Conservation (phyloP, 1,140 invertebrate species). For the Augochlora pura region DNA sequence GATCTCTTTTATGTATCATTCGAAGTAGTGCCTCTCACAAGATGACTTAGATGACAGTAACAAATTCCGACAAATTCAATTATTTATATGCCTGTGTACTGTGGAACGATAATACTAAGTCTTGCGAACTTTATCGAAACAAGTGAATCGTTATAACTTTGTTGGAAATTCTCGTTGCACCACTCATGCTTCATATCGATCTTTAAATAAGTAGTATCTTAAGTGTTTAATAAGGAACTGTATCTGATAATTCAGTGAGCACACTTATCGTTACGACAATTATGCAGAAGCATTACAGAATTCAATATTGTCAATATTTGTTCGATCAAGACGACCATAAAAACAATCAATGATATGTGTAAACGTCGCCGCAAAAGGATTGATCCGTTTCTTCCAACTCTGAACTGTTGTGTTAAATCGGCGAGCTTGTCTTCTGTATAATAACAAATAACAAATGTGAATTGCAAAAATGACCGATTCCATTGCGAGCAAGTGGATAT, state of each 20-base stretch:
- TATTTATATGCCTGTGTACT: no score
- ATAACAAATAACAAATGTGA: background rate
- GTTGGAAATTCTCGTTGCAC: no score
- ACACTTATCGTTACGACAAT: no score
- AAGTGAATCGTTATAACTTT: no score
- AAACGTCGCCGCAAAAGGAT: conserved; percentile 23
- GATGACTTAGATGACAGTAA: background rate
- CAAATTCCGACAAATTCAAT: background rate
- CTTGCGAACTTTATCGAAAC: no score
- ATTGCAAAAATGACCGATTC: conserved; percentile 16
- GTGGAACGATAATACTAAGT: background rate
- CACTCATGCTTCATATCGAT: no score
- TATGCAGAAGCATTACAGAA: no score
- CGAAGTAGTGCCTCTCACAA: background rate
- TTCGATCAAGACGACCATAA: no score
- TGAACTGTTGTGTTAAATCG: background rate
- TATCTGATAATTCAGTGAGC: no score
- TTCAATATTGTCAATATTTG: no score
- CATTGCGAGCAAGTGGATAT: background rate
- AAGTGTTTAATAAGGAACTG: no score
- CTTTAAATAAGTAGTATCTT: no score
- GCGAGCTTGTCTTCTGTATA: background rate
- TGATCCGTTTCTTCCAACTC: background rate
- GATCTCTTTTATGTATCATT: background rate
- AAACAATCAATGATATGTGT: conserved; percentile 30